Evolutionary conservation across 2,888 invertebrate species (phyloP).

Genomic region (Gastrophysa polygoni): DNA sequence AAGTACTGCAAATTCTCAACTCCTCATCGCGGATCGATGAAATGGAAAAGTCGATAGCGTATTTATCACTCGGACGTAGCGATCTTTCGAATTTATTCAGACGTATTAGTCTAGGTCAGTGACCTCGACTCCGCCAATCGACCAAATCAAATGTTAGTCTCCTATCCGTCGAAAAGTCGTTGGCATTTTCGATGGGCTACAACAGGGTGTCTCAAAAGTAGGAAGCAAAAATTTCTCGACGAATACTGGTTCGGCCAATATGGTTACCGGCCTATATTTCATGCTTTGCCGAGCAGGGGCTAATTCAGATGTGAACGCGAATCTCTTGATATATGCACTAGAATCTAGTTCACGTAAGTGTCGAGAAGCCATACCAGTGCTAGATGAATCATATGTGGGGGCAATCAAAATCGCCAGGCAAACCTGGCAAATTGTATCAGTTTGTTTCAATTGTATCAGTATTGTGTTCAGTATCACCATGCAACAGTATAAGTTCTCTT

Average conservation of each 20-base stretch:
- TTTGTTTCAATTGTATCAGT: too few species aligned
- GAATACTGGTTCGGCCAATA: constrained; percentile 11
- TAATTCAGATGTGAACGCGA: background rate
- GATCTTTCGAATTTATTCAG: constrained; percentile 50
- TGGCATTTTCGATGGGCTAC: constrained; percentile 26
- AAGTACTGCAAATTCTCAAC: too few species aligned
- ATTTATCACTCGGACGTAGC: constrained; percentile 33
- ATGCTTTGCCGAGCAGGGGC: background rate
- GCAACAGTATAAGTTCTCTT: too few species aligned
- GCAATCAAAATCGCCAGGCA: too few species aligned
- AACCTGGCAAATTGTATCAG: too few species aligned
- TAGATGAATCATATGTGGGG: too few species aligned
- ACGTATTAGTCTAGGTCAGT: constrained; percentile 51
- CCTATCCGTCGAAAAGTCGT: constrained; percentile 21
- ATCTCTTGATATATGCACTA: too few species aligned
- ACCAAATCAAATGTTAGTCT: constrained; percentile 48
- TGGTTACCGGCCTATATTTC: background rate
- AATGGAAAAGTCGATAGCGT: constrained; percentile 3
- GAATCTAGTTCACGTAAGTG: too few species aligned
- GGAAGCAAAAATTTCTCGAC: constrained; percentile 13
- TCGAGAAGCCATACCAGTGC: too few species aligned
- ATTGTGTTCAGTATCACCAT: too few species aligned
- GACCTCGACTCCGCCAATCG: constrained; percentile 45
- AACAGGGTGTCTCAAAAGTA: constrained; percentile 18
- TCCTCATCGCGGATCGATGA: background rate